These are phyloP conservation scores for Odontamblyopus lacepedii DNA, from an alignment of 2,797 vertebrate species.

Conservation along the genomic window DNA sequence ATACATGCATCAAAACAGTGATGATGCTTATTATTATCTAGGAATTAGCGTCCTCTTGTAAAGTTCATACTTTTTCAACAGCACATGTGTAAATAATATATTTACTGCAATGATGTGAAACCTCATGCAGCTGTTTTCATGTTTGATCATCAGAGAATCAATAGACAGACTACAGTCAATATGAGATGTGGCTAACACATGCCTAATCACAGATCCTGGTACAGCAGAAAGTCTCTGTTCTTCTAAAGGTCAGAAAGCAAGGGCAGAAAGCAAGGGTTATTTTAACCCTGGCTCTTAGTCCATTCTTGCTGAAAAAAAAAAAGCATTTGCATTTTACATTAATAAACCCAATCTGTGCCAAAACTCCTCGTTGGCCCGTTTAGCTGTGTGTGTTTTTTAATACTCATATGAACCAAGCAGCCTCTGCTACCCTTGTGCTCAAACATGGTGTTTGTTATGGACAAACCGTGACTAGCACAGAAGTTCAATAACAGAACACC, in stretches of 20 bases:
- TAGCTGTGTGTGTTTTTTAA: too few relatives aligned
- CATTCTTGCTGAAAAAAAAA: too few relatives aligned
- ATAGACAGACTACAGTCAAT: background rate
- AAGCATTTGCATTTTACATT: too few relatives aligned
- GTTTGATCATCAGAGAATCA: slow-evolving; percentile 10
- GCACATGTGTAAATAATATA: slow-evolving; percentile 19
- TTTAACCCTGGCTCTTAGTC: too few relatives aligned
- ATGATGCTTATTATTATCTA: slow-evolving; percentile 13
- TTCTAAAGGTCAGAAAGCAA: background rate
- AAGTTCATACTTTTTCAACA: background rate
- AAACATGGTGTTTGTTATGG: too few relatives aligned
- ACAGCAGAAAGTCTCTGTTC: background rate
- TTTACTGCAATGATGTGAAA: background rate
- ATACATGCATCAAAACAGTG: background rate
- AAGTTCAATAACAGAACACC: too few relatives aligned
- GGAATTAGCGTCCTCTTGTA: slow-evolving; percentile 17
- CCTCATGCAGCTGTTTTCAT: slow-evolving; percentile 15
- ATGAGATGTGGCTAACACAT: slow-evolving; percentile 6
- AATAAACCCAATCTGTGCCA: background rate
- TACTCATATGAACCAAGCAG: too few relatives aligned
- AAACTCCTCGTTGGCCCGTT: background rate
- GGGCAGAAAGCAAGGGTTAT: too few relatives aligned
- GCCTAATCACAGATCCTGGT: slow-evolving; percentile 2
- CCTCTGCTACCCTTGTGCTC: too few relatives aligned
- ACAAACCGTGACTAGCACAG: too few relatives aligned